These are phyloP conservation scores for Lasioglossum leucozonium DNA, from an alignment of 2,888 invertebrate genomes.

Conservation along the genomic window DNA sequence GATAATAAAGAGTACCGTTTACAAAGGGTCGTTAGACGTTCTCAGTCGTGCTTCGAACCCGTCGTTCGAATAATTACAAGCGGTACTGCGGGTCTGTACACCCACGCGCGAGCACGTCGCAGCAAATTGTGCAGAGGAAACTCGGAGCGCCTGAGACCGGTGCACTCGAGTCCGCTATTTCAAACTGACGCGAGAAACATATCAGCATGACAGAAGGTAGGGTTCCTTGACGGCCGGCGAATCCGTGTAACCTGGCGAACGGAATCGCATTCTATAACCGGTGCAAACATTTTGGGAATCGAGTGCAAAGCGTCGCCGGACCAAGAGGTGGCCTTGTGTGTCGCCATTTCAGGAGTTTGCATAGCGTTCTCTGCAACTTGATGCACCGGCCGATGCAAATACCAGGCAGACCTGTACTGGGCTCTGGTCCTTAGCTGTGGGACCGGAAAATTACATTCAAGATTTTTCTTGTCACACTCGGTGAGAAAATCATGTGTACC, in stretches of 20 bases:
- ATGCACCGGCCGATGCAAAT: neutral
- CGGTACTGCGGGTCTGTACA: neutral
- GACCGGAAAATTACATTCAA: neutral
- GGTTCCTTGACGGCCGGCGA: neutral
- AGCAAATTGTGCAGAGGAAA: neutral
- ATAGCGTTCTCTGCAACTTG: constrained; percentile 5
- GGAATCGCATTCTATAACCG: neutral
- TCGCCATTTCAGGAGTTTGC: constrained; percentile 25
- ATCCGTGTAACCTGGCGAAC: neutral
- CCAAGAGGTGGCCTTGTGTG: constrained; percentile 17
- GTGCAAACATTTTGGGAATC: constrained; percentile 7
- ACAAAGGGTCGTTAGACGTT: neutral
- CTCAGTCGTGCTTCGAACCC: neutral
- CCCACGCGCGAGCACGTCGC: neutral
- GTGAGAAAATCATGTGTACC: neutral
- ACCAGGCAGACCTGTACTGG: neutral
- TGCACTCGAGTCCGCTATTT: neutral
- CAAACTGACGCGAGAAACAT: constrained; percentile 4
- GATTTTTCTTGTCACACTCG: neutral
- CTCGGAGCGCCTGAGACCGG: neutral
- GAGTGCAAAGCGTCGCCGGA: constrained; percentile 5
- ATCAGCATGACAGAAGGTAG: neutral
- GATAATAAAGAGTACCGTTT: neutral
- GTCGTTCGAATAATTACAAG: constrained; percentile 2
- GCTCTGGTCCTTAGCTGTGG: neutral